These are phyloP conservation scores for Petrocephalus schoutedeni DNA, from an alignment of 2,797 vertebrate genomes.

Conservation along the genomic window DNA sequence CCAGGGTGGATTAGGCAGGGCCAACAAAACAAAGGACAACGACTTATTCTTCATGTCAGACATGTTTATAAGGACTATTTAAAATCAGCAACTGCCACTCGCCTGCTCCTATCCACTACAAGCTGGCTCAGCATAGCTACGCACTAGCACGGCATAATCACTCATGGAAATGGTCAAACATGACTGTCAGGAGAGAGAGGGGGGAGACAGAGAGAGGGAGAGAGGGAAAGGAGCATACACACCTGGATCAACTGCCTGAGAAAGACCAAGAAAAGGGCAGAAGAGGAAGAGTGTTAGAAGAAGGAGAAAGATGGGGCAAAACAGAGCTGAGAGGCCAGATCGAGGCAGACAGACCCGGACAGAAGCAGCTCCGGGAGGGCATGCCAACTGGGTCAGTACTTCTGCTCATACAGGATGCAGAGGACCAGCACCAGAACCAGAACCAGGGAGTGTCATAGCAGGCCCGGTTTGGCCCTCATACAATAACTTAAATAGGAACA, in stretches of 20 bases:
- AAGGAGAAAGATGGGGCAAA: not conserved
- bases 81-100: not conserved
- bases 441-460: not conserved
- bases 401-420: not conserved
- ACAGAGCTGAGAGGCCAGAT: not conserved
- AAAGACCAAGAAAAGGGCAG: not conserved
- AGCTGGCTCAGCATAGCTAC: not conserved
- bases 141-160: not conserved
- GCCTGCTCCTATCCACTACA: not conserved
- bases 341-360: constrained; percentile 26
- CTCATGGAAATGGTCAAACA: no score
- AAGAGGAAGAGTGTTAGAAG: constrained; percentile 10
- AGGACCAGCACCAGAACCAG: not conserved
- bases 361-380: not conserved
- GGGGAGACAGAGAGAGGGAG: not conserved
- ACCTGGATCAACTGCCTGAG: constrained; percentile 20
- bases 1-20: not conserved
- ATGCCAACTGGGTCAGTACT: not conserved
- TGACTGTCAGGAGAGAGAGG: not conserved
- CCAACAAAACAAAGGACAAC: not conserved
- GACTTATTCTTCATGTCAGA: not conserved
- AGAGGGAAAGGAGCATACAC: not conserved
- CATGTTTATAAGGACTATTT: not conserved
- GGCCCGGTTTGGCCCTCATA: not conserved
- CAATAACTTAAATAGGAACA: not conserved